Evolutionary conservation across 1,140 invertebrate species (phyloP).

Genomic region (Bactericera cockerelli): DNA sequence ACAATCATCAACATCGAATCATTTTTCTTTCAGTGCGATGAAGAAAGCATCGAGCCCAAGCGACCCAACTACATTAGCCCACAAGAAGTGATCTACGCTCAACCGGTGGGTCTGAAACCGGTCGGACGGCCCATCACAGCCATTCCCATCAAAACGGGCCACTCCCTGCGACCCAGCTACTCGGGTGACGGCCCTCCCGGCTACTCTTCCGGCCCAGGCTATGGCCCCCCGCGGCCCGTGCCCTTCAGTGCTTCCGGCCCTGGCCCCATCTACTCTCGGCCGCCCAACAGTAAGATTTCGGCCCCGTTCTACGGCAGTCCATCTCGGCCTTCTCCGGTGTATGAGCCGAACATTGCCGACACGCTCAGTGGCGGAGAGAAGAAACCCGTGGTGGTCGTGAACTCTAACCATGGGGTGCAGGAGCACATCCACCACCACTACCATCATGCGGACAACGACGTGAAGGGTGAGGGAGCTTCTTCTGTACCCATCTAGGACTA

Average conservation of each 20-base stretch:
- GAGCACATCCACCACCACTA: conserved; percentile 72
- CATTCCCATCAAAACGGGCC: conserved; percentile 42
- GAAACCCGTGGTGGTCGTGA: conserved; percentile 17
- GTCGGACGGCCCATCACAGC: conserved; percentile 57
- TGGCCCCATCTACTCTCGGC: conserved; percentile 28
- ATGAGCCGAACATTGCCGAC: conserved; percentile 21
- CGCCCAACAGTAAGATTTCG: conserved; percentile 25
- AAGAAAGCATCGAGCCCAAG: conserved; percentile 45
- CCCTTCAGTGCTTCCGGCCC: conserved; percentile 23
- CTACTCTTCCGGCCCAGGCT: conserved; percentile 27
- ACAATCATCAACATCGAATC: too few relatives aligned
- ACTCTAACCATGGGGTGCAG: conserved; percentile 30
- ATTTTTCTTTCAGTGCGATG: conserved; percentile 43
- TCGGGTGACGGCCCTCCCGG: conserved; percentile 24
- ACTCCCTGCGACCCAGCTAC: conserved; percentile 26
- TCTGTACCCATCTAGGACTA: too few relatives aligned
- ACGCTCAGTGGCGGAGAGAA: conserved; percentile 3
- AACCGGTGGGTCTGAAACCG: conserved; percentile 69
- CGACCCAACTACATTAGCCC: conserved; percentile 42
- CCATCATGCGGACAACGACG: conserved; percentile 40
- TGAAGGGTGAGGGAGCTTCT: conserved; percentile 13
- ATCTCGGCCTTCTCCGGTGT: conserved; percentile 22
- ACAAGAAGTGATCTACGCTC: conserved; percentile 59
- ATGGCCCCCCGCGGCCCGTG: conserved; percentile 19
- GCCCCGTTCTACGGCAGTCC: conserved; percentile 12